phyloP scores from a whole-genome alignment of 2,797 vertebrate genomes.

The Merluccius polli region DNA sequence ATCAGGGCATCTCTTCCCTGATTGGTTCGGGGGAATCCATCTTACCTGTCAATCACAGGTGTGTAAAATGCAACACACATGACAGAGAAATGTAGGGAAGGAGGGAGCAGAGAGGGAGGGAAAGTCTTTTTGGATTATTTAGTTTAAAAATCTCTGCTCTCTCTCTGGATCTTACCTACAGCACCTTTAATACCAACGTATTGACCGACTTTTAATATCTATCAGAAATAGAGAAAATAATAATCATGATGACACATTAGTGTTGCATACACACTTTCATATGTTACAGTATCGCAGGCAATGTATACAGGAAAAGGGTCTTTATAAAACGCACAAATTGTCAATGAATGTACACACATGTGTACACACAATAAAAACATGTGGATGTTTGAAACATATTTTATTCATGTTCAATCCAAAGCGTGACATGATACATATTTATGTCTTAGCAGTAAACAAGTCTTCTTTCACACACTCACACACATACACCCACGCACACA shows the following conservation, averaged over 20 bases:
- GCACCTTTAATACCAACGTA: neutral
- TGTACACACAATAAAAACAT: neutral
- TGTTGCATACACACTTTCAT: no score
- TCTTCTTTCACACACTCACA: constrained; percentile 17
- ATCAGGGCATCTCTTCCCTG: neutral
- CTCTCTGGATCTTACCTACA: neutral
- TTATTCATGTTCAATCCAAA: constrained; percentile 61
- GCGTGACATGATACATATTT: constrained; percentile 53
- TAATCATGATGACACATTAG: neutral
- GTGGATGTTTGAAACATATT: constrained; percentile 45
- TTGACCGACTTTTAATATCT: neutral
- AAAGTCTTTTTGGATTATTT: neutral
- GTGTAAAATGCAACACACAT: no score
- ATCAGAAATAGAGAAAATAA: neutral
- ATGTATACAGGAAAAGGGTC: neutral
- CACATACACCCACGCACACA: constrained; percentile 39
- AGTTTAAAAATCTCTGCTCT: neutral
- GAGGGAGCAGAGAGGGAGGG: no score
- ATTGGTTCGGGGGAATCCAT: no score
- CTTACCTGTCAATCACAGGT: no score
- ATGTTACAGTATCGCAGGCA: neutral
- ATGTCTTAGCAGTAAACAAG: constrained; percentile 27
- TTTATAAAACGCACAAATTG: neutral
- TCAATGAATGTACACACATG: neutral
- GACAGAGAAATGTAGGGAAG: no score